These are phyloP conservation scores for Sitta carolinensis DNA, from an alignment of 2,797 vertebrate species.

Conservation along the genomic window DNA sequence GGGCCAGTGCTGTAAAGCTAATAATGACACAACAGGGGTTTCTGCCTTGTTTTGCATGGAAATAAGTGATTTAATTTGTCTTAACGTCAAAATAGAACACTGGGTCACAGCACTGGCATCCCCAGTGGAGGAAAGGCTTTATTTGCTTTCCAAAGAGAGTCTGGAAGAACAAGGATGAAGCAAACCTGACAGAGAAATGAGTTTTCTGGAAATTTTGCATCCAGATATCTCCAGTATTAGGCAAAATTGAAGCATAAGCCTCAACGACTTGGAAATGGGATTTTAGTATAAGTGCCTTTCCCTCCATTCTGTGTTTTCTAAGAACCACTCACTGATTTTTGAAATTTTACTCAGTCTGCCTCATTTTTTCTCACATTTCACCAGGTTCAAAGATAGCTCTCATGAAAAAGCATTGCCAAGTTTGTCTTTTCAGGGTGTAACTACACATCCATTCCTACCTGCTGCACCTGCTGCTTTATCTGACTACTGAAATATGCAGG, in stretches of 20 bases:
- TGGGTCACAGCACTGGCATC: background rate
- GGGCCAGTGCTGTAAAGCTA: background rate
- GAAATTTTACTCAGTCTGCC: background rate
- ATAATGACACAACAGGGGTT: slow-evolving; percentile 22
- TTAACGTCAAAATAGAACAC: slow-evolving; percentile 42
- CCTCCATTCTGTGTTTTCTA: background rate
- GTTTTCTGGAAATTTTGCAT: background rate
- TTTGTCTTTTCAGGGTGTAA: background rate
- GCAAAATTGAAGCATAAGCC: background rate
- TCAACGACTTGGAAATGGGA: background rate
- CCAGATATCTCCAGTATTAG: background rate
- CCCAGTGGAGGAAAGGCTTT: background rate
- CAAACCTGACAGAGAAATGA: background rate
- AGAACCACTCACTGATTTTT: background rate
- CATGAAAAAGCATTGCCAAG: background rate
- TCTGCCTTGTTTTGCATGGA: slow-evolving; percentile 21
- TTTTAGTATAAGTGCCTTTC: background rate
- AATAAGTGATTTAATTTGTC: slow-evolving; percentile 46
- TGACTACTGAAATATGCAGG: background rate
- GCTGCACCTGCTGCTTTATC: background rate
- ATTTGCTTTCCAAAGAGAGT: background rate
- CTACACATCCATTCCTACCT: background rate
- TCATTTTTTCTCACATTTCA: background rate
- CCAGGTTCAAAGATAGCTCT: background rate
- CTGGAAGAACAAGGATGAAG: background rate